A percentile compares a stretch with the other conserved stretches of the same genome.
Conservation (phyloP, 37 sponge, comb jelly and placozoan genomes). For the Spongia lamella region DNA sequence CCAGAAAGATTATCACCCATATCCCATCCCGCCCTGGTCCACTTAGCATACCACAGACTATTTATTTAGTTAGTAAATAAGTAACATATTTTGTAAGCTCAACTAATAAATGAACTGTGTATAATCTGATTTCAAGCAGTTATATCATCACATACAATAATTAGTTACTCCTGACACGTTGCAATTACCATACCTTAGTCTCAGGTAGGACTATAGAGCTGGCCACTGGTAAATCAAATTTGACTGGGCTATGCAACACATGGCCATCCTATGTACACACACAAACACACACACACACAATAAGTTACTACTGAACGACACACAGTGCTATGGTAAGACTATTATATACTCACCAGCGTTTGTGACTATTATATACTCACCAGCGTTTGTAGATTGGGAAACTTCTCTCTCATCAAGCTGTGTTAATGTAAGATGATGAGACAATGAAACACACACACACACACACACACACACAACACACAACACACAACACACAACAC, state of each 20-base stretch:
- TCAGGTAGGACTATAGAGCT: too few species aligned
- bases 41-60: too few species aligned
- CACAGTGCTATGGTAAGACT: too few species aligned
- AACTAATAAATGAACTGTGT: not conserved
- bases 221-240: conserved; percentile 58
- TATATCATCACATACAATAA: conserved; percentile 12
- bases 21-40: too few species aligned
- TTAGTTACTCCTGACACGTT: conserved; percentile 23
- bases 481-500: too few species aligned
- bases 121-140: not conserved
- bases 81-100: not conserved
- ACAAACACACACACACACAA: not conserved
- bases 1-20: too few species aligned
- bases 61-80: too few species aligned
- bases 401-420: conserved; percentile 34
- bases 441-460: too few species aligned
- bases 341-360: not conserved
- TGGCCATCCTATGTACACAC: conserved; percentile 43
- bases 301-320: not conserved
- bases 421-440: conserved; percentile 7
- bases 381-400: conserved; percentile 56
- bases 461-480: too few species aligned
- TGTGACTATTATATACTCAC: conserved; percentile 18
- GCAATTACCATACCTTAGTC: not conserved
- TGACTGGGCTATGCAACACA: conserved; percentile 60